Evolutionary conservation across 53 echinoderm and acorn worm species (phyloP), one percentile per base, ranked within the genome.

Genomic region (Actinopyga echinites): DNA sequence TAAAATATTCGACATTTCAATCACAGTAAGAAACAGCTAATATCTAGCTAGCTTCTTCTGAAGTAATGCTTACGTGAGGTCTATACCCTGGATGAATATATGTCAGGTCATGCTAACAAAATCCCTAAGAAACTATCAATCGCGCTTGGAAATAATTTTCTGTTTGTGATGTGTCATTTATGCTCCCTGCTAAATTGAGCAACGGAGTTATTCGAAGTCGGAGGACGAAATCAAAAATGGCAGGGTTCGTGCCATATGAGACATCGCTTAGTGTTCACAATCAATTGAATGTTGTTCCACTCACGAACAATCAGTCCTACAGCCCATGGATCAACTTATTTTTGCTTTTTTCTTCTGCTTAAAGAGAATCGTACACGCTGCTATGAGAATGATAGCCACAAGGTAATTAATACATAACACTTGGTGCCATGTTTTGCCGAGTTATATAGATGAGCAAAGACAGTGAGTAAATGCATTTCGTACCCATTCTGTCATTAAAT

Each of bases 121-220:
- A 24, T 71, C 71, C 71, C 71, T 42, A 34, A 71, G 71, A 71
- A 71, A 71, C 71, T 71, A 71, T 71, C 71, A 71, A 71, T 71
- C 71, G 71, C 71, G 44, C 71, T 71, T 40, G 71, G 71, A 71
- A 71, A 71, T 71, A 71, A 71, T 71, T 71, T 71, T 71, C 71
- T 71, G 71, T 71, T 71, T 71, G 71, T 37, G 45, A 71, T 71
- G 71, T 71, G 71, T 71, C 71, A 71, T 71, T 71, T 71, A 71
- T 71, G 44, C 71, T 71, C 71, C 71, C n/a, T 71, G 71, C 71
- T 71, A 71, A 71, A 71, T 71, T 71, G 71, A 71, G 71, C 71
- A 71, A 71, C 71, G 71, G 42, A 71, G 71, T 71, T 71, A 71
- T 71, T 42, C 19, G 38, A 49, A 49, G 49, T 43, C 21, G 42